These are phyloP conservation scores for Andrena flavipes DNA, from an alignment of 2,888 invertebrate genomes.

Conservation along the genomic window DNA sequence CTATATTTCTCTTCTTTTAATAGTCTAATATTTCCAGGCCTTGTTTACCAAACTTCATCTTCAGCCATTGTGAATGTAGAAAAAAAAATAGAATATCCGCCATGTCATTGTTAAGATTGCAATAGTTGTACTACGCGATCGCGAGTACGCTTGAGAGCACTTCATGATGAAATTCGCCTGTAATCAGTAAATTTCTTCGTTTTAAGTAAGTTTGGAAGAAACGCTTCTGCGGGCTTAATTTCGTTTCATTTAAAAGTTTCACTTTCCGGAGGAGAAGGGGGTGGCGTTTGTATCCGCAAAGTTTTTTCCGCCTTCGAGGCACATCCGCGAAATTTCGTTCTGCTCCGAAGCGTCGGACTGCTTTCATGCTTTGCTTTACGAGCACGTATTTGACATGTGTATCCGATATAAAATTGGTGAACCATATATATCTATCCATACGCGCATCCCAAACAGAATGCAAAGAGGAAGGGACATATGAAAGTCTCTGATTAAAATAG, in stretches of 20 bases:
- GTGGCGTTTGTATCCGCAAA: slow-evolving; percentile 18
- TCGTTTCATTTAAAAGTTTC: slow-evolving; percentile 39
- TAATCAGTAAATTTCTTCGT: slow-evolving; percentile 20
- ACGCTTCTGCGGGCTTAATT: slow-evolving; percentile 22
- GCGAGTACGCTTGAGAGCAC: no score
- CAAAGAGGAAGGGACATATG: slow-evolving; percentile 9
- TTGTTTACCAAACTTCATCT: no score
- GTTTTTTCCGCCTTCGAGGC: slow-evolving; percentile 21
- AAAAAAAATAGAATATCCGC: no score
- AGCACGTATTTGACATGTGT: slow-evolving; percentile 61
- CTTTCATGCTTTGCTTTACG: slow-evolving; percentile 58
- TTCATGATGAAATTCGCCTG: background rate
- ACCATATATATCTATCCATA: slow-evolving; percentile 57
- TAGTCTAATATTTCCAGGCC: no score
- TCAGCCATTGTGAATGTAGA: no score
- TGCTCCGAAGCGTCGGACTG: slow-evolving; percentile 8
- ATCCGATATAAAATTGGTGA: slow-evolving; percentile 65
- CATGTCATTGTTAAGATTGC: no score
- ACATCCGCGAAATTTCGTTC: slow-evolving; percentile 26
- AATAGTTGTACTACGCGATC: no score
- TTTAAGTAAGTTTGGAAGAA: background rate
- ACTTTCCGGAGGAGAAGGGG: background rate
- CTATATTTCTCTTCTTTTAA: no score
- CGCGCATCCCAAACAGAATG: slow-evolving; percentile 33
- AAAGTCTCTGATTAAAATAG: slow-evolving; percentile 29